Evolutionary conservation across 2,888 invertebrate species (phyloP).

Genomic region (Ptychoptera albimana): DNA sequence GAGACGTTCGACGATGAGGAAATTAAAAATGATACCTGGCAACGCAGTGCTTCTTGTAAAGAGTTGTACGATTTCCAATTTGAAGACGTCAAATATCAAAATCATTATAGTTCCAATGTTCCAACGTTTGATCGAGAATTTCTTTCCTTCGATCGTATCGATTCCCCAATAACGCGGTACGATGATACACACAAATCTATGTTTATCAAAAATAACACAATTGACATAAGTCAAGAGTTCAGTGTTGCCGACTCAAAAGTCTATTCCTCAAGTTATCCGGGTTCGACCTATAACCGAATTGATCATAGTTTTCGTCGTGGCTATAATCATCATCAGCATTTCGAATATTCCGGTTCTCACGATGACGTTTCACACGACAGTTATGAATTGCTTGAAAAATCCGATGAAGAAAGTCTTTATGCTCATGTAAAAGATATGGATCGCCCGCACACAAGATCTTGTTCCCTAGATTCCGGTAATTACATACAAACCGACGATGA

Average conservation of each 20-base stretch:
- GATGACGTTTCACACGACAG: conserved; percentile 80
- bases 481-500: conserved; percentile 61
- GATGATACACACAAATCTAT: conserved; percentile 48
- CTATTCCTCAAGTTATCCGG: conserved; percentile 76
- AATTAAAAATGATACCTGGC: conserved; percentile 37
- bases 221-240: conserved; percentile 52
- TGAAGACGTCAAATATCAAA: conserved; percentile 31
- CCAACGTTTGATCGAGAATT: conserved; percentile 31
- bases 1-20: conserved; percentile 25
- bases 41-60: conserved; percentile 68
- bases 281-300: conserved; percentile 48
- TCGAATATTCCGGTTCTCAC: conserved; percentile 47
- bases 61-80: conserved; percentile 62
- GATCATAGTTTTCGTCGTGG: conserved; percentile 31
- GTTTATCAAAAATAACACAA: conserved; percentile 43
- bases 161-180: conserved; percentile 57
- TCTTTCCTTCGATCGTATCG: conserved; percentile 34
- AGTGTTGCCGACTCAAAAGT: conserved; percentile 50
- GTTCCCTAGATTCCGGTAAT: conserved; percentile 62
- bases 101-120: conserved; percentile 22
- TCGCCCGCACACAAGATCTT: conserved; percentile 40
- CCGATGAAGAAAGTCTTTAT: conserved; percentile 36
- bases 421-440: conserved; percentile 16
- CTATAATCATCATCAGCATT: conserved; percentile 30
- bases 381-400: conserved; percentile 68